A percentile compares a stretch with the other conserved stretches of the same genome.
phyloP scores from a whole-genome alignment of 2,113 vertebrate species.

The Progne subis region DNA sequence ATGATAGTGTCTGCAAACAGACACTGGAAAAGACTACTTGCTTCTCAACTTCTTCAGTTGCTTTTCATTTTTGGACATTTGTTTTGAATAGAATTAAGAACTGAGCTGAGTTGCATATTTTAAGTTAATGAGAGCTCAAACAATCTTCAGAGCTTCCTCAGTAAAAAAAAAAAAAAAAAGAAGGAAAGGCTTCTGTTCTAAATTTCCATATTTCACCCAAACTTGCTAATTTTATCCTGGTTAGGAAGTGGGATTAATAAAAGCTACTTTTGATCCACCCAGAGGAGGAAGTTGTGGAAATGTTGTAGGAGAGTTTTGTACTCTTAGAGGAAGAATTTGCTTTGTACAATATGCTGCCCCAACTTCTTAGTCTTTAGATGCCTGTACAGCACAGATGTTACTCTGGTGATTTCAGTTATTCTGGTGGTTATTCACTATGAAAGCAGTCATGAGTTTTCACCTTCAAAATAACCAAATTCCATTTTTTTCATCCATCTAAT shows the following conservation, averaged over 20 bases:
- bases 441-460: background rate
- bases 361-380: background rate
- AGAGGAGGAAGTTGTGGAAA: slow-evolving; percentile 47
- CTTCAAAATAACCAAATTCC: background rate
- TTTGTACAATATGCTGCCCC: background rate
- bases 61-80: background rate
- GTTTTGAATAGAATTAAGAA: background rate
- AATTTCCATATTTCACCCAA: slow-evolving; percentile 34
- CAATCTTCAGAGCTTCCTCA: background rate
- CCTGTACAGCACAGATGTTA: background rate
- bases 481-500: background rate
- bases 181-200: slow-evolving; percentile 1
- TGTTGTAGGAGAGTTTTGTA: slow-evolving; percentile 46
- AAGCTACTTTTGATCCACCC: slow-evolving; percentile 55
- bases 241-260: slow-evolving; percentile 54
- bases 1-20: background rate
- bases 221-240: slow-evolving; percentile 37
- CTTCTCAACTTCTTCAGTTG: background rate
- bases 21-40: background rate
- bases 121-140: background rate
- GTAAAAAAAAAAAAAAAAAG: background rate
- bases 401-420: slow-evolving; percentile 14
- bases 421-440: background rate
- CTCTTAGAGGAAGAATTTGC: slow-evolving; percentile 8
- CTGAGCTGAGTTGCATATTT: background rate